These are phyloP conservation scores for Cephalotes varians DNA, from an alignment of 2,888 invertebrate species.

Conservation along the genomic window DNA sequence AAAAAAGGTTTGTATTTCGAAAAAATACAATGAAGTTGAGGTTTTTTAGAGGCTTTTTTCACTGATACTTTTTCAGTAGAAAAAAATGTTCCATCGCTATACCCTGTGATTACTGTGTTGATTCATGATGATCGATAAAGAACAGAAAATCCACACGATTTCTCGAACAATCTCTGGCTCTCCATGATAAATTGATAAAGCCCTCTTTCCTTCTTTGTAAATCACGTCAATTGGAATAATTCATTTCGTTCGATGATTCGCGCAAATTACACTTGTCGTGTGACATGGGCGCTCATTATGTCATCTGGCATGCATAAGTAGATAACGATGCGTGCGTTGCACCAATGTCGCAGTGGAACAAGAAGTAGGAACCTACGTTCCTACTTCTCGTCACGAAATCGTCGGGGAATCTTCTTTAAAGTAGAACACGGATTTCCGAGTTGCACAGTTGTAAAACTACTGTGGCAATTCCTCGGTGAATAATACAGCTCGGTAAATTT, in stretches of 20 bases:
- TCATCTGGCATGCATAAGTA: conserved; percentile 34
- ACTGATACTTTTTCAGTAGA: conserved; percentile 1
- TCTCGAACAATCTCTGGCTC: background rate
- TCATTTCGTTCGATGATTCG: conserved; percentile 33
- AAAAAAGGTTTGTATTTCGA: background rate
- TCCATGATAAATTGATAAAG: background rate
- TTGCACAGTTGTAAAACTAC: conserved; percentile 5
- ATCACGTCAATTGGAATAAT: conserved; percentile 38
- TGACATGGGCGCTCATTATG: conserved; percentile 7
- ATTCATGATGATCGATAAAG: background rate
- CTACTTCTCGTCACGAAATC: background rate
- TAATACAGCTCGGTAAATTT: conserved; percentile 21
- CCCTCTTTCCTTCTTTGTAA: background rate
- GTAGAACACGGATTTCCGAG: conserved; percentile 12
- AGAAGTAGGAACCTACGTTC: background rate
- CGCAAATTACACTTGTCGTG: conserved; percentile 12
- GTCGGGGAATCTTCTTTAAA: conserved; percentile 1
- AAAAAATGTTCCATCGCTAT: background rate
- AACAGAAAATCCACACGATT: background rate
- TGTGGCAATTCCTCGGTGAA: background rate
- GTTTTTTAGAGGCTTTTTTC: background rate
- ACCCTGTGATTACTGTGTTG: background rate
- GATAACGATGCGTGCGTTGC: conserved; percentile 15
- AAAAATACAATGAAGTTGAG: conserved; percentile 14
- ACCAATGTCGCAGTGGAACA: background rate